Evolutionary conservation across 2,113 vertebrate genomes (phyloP), one percentile per base, ranked within the genome.

Genomic region (Mixornis gularis): DNA sequence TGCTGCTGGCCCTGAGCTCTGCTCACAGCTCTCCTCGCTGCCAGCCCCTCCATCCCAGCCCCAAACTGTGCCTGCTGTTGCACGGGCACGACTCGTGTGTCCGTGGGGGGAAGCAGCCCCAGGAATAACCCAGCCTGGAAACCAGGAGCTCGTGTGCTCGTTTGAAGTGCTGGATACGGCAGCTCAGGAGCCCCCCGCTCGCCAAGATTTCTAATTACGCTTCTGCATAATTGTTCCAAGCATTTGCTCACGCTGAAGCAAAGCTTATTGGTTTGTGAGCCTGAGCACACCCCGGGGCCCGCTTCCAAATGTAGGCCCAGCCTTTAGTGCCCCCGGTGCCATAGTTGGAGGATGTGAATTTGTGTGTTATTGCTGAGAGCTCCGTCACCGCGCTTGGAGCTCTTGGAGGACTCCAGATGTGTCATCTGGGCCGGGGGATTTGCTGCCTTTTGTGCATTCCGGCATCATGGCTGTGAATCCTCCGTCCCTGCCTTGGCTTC

Each of bases 201-300:
- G 6, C 70, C 4, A 11, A 91, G 90, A 63, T 86, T 90, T 41
- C 92, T 90, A 95, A 95, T 96, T 95, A 93, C 4, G 79, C 36
- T 48, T 29, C 83, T 78, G 86, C 83, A 81, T 94, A 94, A 96
- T 94, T 93, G 83, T 94, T 92, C 52, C 79, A 59, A 88, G 76
- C 83, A 3, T 73, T 92, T 84, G 90, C 93, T 93, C 7, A 3
- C 0, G 5, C 76, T 38, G 85, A 73, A 92, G 92, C 72, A 60
- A 44, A 93, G 79, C 90, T 95, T 92, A 95, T 96, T 95, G 95
- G 92, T 93, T 95, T 95, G 92, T 64, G 87, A 81, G 87, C 58
- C 95, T 62, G 62, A 95, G 95, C 93, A 95, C 90, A 88, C 95
- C 95, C 95, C 14, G 3, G 95, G 88, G 92, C 62, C 95, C 81